These are phyloP conservation scores for Falco cherrug DNA, from an alignment of 2,797 vertebrate species.

Conservation along the genomic window DNA sequence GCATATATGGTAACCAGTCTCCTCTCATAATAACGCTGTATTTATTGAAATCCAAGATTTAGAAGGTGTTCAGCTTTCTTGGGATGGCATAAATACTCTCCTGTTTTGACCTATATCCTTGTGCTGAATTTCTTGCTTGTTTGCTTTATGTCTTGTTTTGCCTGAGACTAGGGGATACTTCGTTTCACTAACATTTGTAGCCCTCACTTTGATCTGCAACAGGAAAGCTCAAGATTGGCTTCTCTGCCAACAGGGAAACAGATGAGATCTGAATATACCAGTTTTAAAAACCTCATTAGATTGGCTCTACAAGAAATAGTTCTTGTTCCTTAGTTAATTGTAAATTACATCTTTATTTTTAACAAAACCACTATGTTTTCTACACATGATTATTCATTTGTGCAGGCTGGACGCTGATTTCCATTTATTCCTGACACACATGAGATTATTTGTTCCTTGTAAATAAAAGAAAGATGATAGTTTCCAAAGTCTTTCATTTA, in stretches of 20 bases:
- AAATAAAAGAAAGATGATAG: neutral
- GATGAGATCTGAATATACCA: slow-evolving; percentile 34
- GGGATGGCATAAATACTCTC: neutral
- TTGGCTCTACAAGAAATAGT: slow-evolving; percentile 3
- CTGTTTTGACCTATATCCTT: neutral
- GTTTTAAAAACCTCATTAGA: neutral
- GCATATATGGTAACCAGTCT: neutral
- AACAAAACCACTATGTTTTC: neutral
- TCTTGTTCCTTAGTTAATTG: slow-evolving; percentile 11
- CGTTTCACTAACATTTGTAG: slow-evolving; percentile 31
- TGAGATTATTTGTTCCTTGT: neutral
- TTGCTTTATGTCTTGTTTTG: slow-evolving; percentile 36
- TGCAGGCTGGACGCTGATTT: slow-evolving; percentile 17
- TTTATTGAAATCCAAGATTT: neutral
- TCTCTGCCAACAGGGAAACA: slow-evolving; percentile 16
- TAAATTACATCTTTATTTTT: slow-evolving; percentile 14
- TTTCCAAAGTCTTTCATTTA: neutral
- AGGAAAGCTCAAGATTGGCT: slow-evolving; percentile 16
- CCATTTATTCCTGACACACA: slow-evolving; percentile 1
- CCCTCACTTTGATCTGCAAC: slow-evolving; percentile 24
- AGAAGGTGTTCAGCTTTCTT: neutral
- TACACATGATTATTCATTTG: neutral
- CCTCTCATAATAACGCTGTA: neutral
- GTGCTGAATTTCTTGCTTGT: neutral
- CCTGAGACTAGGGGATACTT: neutral